A percentile compares a stretch with the other conserved stretches of the same genome.
Evolutionary conservation across 2,888 invertebrate species (phyloP).

Genomic region (Copidosoma aretas): DNA sequence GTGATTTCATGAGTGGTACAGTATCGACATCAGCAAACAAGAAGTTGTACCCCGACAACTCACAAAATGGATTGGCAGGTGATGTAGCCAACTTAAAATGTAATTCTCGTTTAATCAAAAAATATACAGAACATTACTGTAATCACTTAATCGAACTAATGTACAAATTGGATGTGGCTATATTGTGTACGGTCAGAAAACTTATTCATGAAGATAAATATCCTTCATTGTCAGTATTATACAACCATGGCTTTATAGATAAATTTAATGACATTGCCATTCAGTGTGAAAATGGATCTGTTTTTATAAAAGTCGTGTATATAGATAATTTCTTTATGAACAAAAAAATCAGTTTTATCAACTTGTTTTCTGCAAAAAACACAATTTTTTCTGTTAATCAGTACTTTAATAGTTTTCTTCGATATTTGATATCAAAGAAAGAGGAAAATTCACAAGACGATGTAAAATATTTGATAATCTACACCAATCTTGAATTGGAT

Average conservation of each 20-base stretch:
- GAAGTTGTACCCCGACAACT: too few relatives aligned
- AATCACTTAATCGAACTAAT: slow-evolving; percentile 46
- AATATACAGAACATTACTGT: slow-evolving; percentile 40
- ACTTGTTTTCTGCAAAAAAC: slow-evolving; percentile 44
- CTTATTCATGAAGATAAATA: slow-evolving; percentile 47
- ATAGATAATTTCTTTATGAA: slow-evolving; percentile 44
- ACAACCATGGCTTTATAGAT: slow-evolving; percentile 44
- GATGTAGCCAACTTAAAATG: too few relatives aligned
- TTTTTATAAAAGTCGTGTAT: slow-evolving; percentile 47
- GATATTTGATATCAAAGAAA: slow-evolving; percentile 37
- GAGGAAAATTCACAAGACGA: slow-evolving; percentile 38
- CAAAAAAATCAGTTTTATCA: slow-evolving; percentile 45
- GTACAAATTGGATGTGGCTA: slow-evolving; percentile 48
- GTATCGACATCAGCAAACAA: too few relatives aligned
- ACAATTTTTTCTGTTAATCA: slow-evolving; percentile 43
- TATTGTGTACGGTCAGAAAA: slow-evolving; percentile 46
- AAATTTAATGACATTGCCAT: slow-evolving; percentile 42
- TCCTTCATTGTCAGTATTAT: slow-evolving; percentile 46
- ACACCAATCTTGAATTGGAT: slow-evolving; percentile 47
- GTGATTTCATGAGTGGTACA: too few relatives aligned
- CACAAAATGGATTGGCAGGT: too few relatives aligned
- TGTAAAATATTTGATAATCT: slow-evolving; percentile 47
- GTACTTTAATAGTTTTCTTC: slow-evolving; percentile 48
- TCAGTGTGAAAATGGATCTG: slow-evolving; percentile 44
- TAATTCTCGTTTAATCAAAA: not conserved